Percentiles rank a stretch among this genome's conserved stretches.
phyloP scores from a whole-genome alignment of 2,797 vertebrate species.

The Gymnodraco acuticeps region DNA sequence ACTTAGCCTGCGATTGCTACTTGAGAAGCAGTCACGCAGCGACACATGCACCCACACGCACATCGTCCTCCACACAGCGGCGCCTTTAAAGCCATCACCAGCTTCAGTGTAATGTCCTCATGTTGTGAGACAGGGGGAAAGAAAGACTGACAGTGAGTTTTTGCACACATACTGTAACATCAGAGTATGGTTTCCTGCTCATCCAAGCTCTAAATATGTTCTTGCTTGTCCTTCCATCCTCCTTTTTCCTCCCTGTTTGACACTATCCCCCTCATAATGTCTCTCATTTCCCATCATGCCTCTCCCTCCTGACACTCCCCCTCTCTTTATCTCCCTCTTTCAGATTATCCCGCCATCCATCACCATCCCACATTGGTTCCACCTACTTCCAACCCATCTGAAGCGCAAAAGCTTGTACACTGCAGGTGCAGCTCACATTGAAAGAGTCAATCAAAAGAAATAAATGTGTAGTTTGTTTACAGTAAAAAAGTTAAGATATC shows the following conservation, averaged over 20 bases:
- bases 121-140: constrained; percentile 28
- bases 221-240: constrained; percentile 34
- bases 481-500: constrained; percentile 6
- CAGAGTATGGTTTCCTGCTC: constrained; percentile 37
- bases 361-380: constrained; percentile 28
- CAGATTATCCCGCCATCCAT: constrained; percentile 42
- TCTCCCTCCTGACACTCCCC: constrained; percentile 32
- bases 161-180: constrained; percentile 34
- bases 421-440: background rate
- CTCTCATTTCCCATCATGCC: constrained; percentile 24
- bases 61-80: constrained; percentile 19
- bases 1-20: constrained; percentile 28
- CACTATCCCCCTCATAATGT: constrained; percentile 45
- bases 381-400: constrained; percentile 1
- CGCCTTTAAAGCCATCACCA: constrained; percentile 50
- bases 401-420: background rate
- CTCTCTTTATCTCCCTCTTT: constrained; percentile 12
- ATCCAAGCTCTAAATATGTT: constrained; percentile 41
- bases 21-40: constrained; percentile 36
- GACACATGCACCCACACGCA: constrained; percentile 17
- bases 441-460: constrained; percentile 32
- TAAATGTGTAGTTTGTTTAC: constrained; percentile 22
- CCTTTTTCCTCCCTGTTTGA: constrained; percentile 37
- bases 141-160: constrained; percentile 23
- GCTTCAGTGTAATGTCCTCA: constrained; percentile 51